Conservation (phyloP, 2,797 vertebrate species). For the Lutjanus campechanus region DNA sequence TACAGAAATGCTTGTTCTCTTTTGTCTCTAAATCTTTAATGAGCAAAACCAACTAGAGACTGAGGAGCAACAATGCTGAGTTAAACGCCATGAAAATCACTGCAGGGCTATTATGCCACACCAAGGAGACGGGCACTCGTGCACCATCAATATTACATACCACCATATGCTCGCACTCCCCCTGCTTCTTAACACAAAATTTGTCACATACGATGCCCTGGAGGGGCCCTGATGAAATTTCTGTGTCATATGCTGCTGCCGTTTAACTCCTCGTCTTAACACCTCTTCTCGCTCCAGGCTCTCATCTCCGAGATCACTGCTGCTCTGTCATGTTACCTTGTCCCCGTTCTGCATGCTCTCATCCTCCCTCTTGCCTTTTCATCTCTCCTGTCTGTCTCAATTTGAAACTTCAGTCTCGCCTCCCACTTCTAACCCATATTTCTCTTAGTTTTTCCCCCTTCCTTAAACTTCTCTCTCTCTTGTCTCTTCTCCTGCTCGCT, state of each 20-base stretch:
- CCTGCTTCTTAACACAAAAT: constrained; percentile 54
- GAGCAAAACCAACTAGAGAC: constrained; percentile 34
- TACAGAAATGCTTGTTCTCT: background rate
- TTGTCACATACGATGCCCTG: constrained; percentile 70
- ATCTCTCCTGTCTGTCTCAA: constrained; percentile 46
- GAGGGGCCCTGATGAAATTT: constrained; percentile 61
- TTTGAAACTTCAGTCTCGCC: constrained; percentile 45
- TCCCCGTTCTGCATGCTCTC: constrained; percentile 9
- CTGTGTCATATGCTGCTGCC: constrained; percentile 59
- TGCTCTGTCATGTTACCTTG: constrained; percentile 53
- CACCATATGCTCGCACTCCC: constrained; percentile 68
- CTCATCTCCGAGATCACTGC: constrained; percentile 49
- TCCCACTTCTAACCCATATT: constrained; percentile 42
- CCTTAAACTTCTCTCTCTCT: background rate
- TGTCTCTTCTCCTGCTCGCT: background rate
- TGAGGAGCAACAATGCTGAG: constrained; percentile 44
- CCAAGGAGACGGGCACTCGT: constrained; percentile 46
- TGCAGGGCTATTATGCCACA: constrained; percentile 51
- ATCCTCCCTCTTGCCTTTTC: constrained; percentile 39
- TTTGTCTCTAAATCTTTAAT: constrained; percentile 70
- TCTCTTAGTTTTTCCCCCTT: constrained; percentile 4
- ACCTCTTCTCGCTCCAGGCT: constrained; percentile 48
- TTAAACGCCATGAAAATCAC: constrained; percentile 65
- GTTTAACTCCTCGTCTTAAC: constrained; percentile 47
- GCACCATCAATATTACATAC: constrained; percentile 75